Evolutionary conservation across 2,113 vertebrate species (phyloP).

Genomic region (Kryptolebias marmoratus): DNA sequence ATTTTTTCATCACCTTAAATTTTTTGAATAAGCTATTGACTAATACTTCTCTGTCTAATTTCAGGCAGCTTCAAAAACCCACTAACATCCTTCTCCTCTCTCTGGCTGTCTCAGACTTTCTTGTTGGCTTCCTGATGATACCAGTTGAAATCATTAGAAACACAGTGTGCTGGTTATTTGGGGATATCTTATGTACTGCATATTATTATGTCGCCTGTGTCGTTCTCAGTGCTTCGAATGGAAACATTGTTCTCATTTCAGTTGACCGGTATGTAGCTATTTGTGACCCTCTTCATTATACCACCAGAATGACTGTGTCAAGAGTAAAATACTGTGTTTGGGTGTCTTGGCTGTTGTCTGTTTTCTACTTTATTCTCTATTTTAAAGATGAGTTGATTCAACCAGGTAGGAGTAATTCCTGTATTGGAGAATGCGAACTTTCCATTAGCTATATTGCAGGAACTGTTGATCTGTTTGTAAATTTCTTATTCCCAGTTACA

Average conservation of each 20-base stretch:
- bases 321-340: not conserved
- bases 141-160: conserved; percentile 67
- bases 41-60: conserved; percentile 1
- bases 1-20: too few species aligned
- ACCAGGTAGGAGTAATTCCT: too few species aligned
- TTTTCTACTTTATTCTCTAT: too few species aligned
- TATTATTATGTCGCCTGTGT: conserved; percentile 9
- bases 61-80: conserved; percentile 71
- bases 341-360: too few species aligned
- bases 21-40: too few species aligned
- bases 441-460: too few species aligned
- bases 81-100: conserved; percentile 71
- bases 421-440: too few species aligned
- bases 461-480: too few species aligned
- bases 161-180: conserved; percentile 60
- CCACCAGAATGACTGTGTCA: not conserved
- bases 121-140: conserved; percentile 77
- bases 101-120: conserved; percentile 68
- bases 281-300: not conserved
- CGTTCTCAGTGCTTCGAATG: conserved; percentile 23
- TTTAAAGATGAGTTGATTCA: too few species aligned
- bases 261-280: conserved; percentile 16
- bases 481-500: too few species aligned
- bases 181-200: conserved; percentile 37
- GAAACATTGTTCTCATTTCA: too few species aligned